Evolutionary conservation across 1,140 invertebrate genomes (phyloP), one percentile per base, ranked within the genome.

Genomic region (Drosophila mojavensis): DNA sequence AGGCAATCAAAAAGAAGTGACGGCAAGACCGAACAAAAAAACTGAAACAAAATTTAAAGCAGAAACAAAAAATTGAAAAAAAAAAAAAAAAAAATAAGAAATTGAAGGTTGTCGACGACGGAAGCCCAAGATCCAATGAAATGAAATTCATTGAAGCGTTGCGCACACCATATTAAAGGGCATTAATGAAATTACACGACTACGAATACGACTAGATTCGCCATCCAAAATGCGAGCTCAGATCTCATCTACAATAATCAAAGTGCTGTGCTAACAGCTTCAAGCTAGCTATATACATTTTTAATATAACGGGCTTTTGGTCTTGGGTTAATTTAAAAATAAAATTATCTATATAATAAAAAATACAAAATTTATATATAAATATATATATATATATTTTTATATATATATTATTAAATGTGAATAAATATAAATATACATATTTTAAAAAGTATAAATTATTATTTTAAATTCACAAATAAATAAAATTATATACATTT

Each of bases 151-250:
- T 78, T 81, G 74, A 81, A 78, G 66, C 81, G 71, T 75, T 85
- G 45, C 5, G 50, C 39, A 24, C 43, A 64, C 63, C 33, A 82
- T 71, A 54, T 64, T 54, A 81, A 72, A 58, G 41, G 53, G 61
- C 76, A 81, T 75, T 85, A 81, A 85, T 85, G 81, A 75, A 77
- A 85, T 74, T 79, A 72, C 81, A 48, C 48, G 45, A 45, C 48
- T 43, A 3, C 54, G 53, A 20, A 17, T 50, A 50, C 36, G 36
- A 7, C 17, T 50, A 26, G 47, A 24, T 24, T 17, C 4, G 17
- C 17, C 43, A 7, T 9, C n/a, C 4, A 6, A 17, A 47, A 17
- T 2, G 6, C 6, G n/a, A 6, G 43, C 43, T 47, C 43, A 47
- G n/a, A 15, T 15, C 43, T 47, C n/a, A 47, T 45, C 13, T 4